Base-by-base conservation (phyloP, 2,888 invertebrate genomes). In the Xanthia togata region DNA sequence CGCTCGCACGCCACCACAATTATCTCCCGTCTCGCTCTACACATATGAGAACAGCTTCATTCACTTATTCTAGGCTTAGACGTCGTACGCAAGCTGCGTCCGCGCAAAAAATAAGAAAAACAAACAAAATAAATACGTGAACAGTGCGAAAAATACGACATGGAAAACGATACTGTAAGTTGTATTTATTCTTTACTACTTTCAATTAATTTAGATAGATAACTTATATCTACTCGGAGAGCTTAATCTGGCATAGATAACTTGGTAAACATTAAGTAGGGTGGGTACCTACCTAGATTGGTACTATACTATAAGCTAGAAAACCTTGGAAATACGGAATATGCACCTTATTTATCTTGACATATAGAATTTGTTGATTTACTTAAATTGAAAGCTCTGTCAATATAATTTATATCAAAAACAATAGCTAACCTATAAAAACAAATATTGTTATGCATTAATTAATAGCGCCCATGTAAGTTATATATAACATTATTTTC, bases 61-160 rank as follows among this genome's bases (percentile, higher is more conserved):
- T 93, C 92, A 91, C 85, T 72, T 89, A 84, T 76, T 82, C 84
- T 79, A 85, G 85, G 87, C 76, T 87, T 86, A 86, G 80, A 90
- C 87, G 87, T 84, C 88, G 89, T 89, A 86, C 84, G 83, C 79
- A 71, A 76, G 71, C 72, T 78, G 81, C 62, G 79, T 74, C 68
- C 84, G 76, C 78, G 87, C 87, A 81, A 74, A 73, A 88, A 82
- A 86, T 77, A 78, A 71, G 69, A 80, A 71, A 78, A 73, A 77
- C 64, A 72, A 63, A 78, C 68, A 31, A n/a, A 63, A 47, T 72
- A 41, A 65, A 47, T 72, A 41, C 35, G 81, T 79, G 71, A 70
- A 85, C 68, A 53, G 73, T 80, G 69, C 12, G 26, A 55, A 62
- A 47, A 60, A 70, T 85, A 78, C 62, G 74, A 78, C 81, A 77